These are phyloP conservation scores for Agelastica alni DNA, from an alignment of 2,888 invertebrate species.

Conservation along the genomic window DNA sequence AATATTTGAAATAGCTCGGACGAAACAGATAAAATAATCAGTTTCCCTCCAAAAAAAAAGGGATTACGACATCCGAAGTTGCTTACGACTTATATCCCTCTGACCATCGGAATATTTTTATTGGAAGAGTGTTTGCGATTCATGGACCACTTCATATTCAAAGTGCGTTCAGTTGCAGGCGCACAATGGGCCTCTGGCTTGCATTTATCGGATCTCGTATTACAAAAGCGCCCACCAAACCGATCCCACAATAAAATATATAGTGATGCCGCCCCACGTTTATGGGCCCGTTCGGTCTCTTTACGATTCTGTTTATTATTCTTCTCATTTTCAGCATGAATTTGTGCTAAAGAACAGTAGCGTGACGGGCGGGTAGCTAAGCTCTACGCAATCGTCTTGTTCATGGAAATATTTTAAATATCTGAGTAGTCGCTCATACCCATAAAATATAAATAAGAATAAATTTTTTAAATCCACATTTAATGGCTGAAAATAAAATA, in stretches of 20 bases:
- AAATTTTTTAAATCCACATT: no score
- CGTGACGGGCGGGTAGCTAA: no score
- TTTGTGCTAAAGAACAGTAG: conserved; percentile 8
- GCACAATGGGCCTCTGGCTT: conserved; percentile 19
- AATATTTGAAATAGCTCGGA: no score
- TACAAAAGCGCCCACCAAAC: conserved; percentile 20
- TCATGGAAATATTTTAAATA: no score
- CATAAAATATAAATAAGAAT: no score
- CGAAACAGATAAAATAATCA: no score
- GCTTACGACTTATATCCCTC: no score
- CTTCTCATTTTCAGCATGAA: conserved; percentile 25
- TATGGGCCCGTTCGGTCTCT: conserved; percentile 25
- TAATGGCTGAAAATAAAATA: no score
- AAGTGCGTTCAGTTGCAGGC: conserved; percentile 25
- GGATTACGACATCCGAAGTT: no score
- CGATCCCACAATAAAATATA: conserved; percentile 32
- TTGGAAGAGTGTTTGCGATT: conserved; percentile 21
- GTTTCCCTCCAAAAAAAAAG: no score
- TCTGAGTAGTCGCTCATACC: no score
- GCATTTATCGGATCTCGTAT: conserved; percentile 31
- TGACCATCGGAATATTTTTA: conserved; percentile 19
- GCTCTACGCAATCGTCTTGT: no score
- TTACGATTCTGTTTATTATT: conserved; percentile 25
- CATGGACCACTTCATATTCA: conserved; percentile 30
- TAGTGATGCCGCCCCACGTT: conserved; percentile 29